Evolutionary conservation across 2,113 vertebrate species (phyloP).

Genomic region (Neofelis nebulosa): DNA sequence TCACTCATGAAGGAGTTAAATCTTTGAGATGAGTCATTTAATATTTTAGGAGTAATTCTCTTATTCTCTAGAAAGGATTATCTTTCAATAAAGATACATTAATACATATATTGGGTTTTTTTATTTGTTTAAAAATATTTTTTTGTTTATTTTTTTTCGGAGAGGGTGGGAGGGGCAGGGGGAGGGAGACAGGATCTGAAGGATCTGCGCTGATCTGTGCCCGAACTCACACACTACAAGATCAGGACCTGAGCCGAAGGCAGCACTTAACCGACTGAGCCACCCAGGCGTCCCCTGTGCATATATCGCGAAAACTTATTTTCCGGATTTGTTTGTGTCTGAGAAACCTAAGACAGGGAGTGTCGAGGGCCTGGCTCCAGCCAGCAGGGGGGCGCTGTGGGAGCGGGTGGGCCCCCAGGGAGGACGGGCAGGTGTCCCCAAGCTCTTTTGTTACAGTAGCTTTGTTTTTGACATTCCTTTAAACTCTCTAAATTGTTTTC

Average conservation of each 20-base stretch:
- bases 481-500: background rate
- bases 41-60: background rate
- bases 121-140: too few species aligned
- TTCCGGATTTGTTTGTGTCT: background rate
- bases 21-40: background rate
- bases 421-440: accelerated
- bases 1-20: background rate
- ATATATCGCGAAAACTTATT: background rate
- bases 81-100: background rate
- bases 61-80: background rate
- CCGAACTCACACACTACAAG: too few species aligned
- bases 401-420: background rate
- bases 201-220: too few species aligned
- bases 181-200: too few species aligned
- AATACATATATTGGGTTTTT: accelerated
- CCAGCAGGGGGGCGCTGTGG: background rate
- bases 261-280: too few species aligned
- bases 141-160: too few species aligned
- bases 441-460: background rate
- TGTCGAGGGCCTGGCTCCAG: background rate
- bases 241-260: too few species aligned
- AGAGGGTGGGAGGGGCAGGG: too few species aligned
- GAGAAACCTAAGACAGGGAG: background rate
- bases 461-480: too few species aligned
- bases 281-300: too few species aligned